A percentile compares a stretch with the other conserved stretches of the same genome.
Conservation (phyloP, 2,113 vertebrate genomes). For the Blennius ocellaris region DNA sequence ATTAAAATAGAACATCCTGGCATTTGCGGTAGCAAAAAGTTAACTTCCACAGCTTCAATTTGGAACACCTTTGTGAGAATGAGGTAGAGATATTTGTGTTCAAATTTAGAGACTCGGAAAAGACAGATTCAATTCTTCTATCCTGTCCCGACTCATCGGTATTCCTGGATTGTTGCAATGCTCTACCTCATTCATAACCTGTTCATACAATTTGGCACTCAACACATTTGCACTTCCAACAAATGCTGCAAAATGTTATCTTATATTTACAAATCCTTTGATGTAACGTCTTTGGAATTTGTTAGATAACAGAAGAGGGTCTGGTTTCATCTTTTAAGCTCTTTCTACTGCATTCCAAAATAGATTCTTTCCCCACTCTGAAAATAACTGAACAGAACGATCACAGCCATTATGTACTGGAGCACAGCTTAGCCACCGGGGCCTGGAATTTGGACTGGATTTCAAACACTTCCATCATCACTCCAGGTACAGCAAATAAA, state of each 20-base stretch:
- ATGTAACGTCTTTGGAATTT: constrained; percentile 19
- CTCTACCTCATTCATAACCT: constrained; percentile 1
- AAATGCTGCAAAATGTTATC: constrained; percentile 12
- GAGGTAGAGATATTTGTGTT: too few species aligned
- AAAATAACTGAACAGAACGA: constrained; percentile 19
- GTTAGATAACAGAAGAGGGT: constrained; percentile 6
- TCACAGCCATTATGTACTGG: constrained; percentile 7
- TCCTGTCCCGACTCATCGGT: background rate
- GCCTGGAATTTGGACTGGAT: constrained; percentile 13
- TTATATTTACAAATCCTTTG: constrained; percentile 15
- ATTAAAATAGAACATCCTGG: too few species aligned
- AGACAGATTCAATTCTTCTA: background rate
- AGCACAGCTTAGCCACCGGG: background rate
- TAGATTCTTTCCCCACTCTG: constrained; percentile 1
- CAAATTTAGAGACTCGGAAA: too few species aligned
- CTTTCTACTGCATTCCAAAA: constrained; percentile 16
- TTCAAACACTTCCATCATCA: constrained; percentile 4
- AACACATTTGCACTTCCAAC: constrained; percentile 19
- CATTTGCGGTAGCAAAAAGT: too few species aligned
- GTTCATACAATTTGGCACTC: background rate
- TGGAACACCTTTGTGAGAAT: too few species aligned
- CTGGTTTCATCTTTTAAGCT: background rate
- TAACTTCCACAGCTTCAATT: too few species aligned
- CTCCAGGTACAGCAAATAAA: background rate
- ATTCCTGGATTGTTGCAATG: constrained; percentile 3